Base-by-base conservation (phyloP, 2,888 invertebrate genomes). In the Polyommatus icarus region DNA sequence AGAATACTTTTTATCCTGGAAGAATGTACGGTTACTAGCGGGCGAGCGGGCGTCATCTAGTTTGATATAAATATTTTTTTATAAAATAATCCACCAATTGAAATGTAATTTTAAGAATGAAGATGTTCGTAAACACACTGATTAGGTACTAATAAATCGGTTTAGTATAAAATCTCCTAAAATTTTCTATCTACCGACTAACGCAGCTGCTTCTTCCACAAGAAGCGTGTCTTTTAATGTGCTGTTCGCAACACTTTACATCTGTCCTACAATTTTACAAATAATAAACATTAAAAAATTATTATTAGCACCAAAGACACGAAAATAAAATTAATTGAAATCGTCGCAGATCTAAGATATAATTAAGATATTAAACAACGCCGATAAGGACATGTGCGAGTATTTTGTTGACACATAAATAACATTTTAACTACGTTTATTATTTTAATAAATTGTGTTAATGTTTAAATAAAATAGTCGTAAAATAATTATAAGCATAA, bases 351-450 rank as follows among this genome's bases (percentile, higher is more conserved):
- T 67, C 67, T 67, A 15, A 67, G 29, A 67, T 67, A 67, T 67
- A 67, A 67, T 67, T 67, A 67, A 67, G 67, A 67, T 32, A 32
- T 67, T 15, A 29, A 32, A 18, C 29, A 29, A 67, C 24, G 67
- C 67, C 67, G 67, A 29, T 67, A 67, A 67, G 67, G 29, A 67
- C 67, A 67, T 67, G 36, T 72, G 72, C 40, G 20, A 72, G 40
- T 72, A 72, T 73, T 73, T 73, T 46, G 73, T 73, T 73, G 73
- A 46, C 73, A 73, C 24, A 73, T 73, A 73, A 73, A 73, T 40
- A 73, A 40, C 73, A 46, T 40, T 46, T 15, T 24, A 67, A 32
- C 40, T 24, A 24, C 46, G 20, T 73, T 73, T 46, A 40, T 73
- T 73, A 73, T 73, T 72, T 73, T 46, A 73, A 73, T 73, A 46